Base-by-base conservation (phyloP, 2,888 invertebrate genomes). In the Conus canariensis region DNA sequence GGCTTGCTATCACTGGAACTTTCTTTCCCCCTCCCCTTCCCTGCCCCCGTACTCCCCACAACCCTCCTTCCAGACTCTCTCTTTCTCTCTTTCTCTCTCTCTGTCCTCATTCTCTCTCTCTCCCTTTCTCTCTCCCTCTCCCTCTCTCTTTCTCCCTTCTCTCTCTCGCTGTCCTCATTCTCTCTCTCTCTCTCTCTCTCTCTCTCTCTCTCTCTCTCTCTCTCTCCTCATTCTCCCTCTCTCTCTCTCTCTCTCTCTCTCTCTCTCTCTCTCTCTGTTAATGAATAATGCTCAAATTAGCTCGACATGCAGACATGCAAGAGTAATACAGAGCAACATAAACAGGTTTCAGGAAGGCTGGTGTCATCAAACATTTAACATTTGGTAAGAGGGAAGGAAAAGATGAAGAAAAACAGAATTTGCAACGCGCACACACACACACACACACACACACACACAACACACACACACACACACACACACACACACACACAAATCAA, bases 121-220 rank as follows among this genome's bases (percentile, higher is more conserved):
- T 74, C n/a, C n/a, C 74, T 74, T 0, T 74, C 74, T 74, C 8
- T n/a, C 70, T 70, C 19, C n/a, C n/a, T 74, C 22, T n/a, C n/a
- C 9, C 8, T 22, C 74, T 74, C n/a, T 74, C 74, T 74, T 5
- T 74, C n/a, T n/a, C 74, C n/a, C n/a, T n/a, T 74, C 74, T n/a
- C 10, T 74, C 74, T 74, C 74, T 74, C n/a, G 19, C n/a, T n/a
- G 8, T n/a, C n/a, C n/a, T 22, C n/a, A 9, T n/a, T 74, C 74
- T 74, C 74, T 74, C 74, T 74, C 74, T 74, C 74, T 74, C 74
- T 74, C 74, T 74, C 25, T 74, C n/a, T 70, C 70, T 70, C 70
- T 22, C 3, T 70, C 1, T 70, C 22, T 70, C 22, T 10, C 70
- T 22, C 25, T 74, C 74, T 74, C 74, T 74, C n/a, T n/a, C n/a